Base-by-base conservation (phyloP, 2,797 vertebrate genomes). In the Oreochromis grahami region DNA sequence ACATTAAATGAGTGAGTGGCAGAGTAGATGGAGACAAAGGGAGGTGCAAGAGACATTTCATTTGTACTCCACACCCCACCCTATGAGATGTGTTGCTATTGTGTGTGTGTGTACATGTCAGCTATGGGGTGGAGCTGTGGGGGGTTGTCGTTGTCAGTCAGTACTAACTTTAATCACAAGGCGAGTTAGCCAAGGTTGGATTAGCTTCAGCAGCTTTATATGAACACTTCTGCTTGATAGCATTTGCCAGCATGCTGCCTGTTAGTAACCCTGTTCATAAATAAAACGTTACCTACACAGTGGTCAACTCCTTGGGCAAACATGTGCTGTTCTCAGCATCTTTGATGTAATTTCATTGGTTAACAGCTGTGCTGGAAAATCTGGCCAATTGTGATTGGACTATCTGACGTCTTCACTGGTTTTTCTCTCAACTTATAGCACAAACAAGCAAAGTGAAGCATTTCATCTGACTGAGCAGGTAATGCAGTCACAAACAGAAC, bases 31-130 rank as follows among this genome's bases (percentile, higher is more conserved):
- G 13, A 68, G 8, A 43, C 41, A 15, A 68, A 68, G 63, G 38
- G n/a, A 5, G 0, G 1, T 41, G n/a, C 13, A 14, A 24, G 63
- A 10, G 13, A 24, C 63, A 26, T 68, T 68, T 68, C 3, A 24
- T 68, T 26, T 68, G 41, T 41, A 68, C 1, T 15, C 36, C 36
- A 68, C 38, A 43, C 21, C 21, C 21, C n/a, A 26, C 21, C 63
- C 13, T 24, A 24, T 43, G 43, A 43, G 7, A 43, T 21, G 7
- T 38, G 36, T 15, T 68, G n/a, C 2, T 41, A 43, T 41, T 41
- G 5, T 0, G 32, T 6, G 55, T 48, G 56, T 7, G 17, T 60
- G 55, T 32, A 17, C 5, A 32, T 58, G 32, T n/a, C 3, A 0
- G 17, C 21, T 55, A 4, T 55, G 13, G 9, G 9, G 29, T 56